These are phyloP conservation scores for Eulemur macaco DNA, from an alignment of 2,113 vertebrate species.

Conservation along the genomic window DNA sequence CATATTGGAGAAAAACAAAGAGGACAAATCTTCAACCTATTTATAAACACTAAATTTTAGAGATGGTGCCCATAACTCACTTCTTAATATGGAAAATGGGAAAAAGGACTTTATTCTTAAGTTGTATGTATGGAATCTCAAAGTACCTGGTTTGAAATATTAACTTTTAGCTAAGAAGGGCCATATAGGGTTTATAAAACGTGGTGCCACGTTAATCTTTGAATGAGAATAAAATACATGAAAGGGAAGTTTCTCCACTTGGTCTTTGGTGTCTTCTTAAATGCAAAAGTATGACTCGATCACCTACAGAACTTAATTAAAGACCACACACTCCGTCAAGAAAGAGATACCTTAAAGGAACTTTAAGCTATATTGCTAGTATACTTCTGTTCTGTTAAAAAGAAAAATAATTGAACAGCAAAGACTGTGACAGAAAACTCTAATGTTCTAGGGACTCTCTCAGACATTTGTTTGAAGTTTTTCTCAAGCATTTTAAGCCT, in stretches of 20 bases:
- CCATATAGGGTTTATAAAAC: background rate
- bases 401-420: slow-evolving; percentile 60
- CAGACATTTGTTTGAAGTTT: slow-evolving; percentile 44
- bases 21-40: background rate
- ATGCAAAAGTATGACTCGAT: slow-evolving; percentile 20
- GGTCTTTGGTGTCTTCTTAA: background rate
- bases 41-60: background rate
- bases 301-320: slow-evolving; percentile 40
- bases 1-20: background rate
- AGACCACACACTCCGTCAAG: background rate
- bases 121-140: background rate
- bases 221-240: slow-evolving; percentile 25
- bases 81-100: background rate
- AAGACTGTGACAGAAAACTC: slow-evolving; percentile 49
- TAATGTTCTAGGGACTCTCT: slow-evolving; percentile 48
- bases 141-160: background rate
- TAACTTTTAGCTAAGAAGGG: background rate
- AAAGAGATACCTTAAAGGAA: background rate
- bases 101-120: background rate
- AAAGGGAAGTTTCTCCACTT: background rate
- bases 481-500: slow-evolving; percentile 31
- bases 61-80: background rate
- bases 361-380: background rate
- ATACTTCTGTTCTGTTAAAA: slow-evolving; percentile 41
- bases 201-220: background rate